These are phyloP conservation scores for Mus spretus DNA, from an alignment of 2,797 vertebrate species.

Conservation along the genomic window DNA sequence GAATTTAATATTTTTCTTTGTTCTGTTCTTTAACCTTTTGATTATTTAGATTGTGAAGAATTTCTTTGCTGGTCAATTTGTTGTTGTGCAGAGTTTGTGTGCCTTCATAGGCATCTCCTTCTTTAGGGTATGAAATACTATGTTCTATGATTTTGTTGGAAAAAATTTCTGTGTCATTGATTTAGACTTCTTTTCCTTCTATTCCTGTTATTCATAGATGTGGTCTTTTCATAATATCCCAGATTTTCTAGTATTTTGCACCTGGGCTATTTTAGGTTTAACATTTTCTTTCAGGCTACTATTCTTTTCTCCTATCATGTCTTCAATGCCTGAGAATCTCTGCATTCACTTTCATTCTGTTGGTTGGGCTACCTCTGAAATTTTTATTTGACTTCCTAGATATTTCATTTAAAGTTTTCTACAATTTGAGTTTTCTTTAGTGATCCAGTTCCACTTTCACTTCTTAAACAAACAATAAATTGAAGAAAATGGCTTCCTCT, in stretches of 20 bases:
- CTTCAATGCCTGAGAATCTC: background rate
- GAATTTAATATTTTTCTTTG: background rate
- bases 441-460: background rate
- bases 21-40: background rate
- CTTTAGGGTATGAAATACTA: background rate
- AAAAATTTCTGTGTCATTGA: background rate
- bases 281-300: background rate
- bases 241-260: background rate
- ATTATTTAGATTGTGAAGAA: background rate
- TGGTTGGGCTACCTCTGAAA: background rate
- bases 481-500: background rate
- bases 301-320: background rate
- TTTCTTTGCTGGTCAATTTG: background rate
- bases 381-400: background rate
- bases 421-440: background rate
- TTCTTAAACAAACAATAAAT: too few species aligned
- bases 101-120: background rate
- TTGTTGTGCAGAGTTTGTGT: background rate
- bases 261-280: background rate
- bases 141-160: background rate
- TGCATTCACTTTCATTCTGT: background rate
- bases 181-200: background rate
- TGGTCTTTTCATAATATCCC: background rate
- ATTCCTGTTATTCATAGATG: background rate
- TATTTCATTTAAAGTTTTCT: background rate